A percentile compares a stretch with the other conserved stretches of the same genome.
Conservation (phyloP, 2,797 vertebrate species). For the Hirundo rustica region DNA sequence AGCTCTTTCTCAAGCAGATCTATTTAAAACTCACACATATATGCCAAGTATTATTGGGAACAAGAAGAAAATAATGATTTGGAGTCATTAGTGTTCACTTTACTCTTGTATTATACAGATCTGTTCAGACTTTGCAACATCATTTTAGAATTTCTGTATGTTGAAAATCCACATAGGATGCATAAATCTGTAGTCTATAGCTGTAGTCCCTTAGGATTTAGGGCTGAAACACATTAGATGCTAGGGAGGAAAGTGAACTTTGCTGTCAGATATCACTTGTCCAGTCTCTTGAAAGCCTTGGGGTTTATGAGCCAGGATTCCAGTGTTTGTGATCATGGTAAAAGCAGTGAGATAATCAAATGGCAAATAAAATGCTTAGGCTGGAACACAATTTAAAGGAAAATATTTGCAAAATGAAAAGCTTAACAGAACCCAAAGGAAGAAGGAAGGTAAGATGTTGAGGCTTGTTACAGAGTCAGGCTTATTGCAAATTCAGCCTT, state of each 20-base stretch:
- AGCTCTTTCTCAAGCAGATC: not conserved
- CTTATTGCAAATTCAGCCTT: not conserved
- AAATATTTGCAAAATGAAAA: constrained; percentile 3
- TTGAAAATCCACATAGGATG: not conserved
- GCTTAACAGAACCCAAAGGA: not conserved
- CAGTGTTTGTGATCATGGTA: not conserved
- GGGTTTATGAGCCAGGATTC: not conserved
- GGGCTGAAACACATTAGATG: not conserved
- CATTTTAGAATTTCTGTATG: not conserved
- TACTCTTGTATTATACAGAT: not conserved
- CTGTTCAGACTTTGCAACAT: not conserved
- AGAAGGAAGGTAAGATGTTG: not conserved
- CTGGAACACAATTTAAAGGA: not conserved
- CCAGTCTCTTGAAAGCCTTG: not conserved
- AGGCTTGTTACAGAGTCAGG: not conserved
- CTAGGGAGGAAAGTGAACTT: not conserved
- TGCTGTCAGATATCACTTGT: not conserved
- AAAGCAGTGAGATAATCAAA: constrained; percentile 1
- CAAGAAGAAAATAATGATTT: not conserved
- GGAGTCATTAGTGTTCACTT: not conserved
- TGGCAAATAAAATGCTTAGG: not conserved
- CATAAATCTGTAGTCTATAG: not conserved
- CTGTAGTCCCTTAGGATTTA: not conserved
- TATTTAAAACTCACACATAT: not conserved
- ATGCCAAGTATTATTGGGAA: not conserved